Base-by-base conservation (phyloP, 2,797 vertebrate genomes). In the Centroberyx gerrardi region DNA sequence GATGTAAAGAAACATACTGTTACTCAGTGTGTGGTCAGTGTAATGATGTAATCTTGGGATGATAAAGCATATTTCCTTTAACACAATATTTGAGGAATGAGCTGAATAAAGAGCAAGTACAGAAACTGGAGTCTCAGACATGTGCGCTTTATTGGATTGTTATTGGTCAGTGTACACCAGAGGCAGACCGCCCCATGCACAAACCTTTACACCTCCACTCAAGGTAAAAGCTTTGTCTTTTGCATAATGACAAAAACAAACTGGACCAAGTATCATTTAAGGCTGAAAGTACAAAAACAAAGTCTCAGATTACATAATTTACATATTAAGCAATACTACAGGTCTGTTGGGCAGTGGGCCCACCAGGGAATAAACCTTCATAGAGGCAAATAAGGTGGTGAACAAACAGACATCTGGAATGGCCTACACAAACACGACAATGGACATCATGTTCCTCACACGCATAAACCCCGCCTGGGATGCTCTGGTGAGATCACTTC, bases 61-160 rank as follows among this genome's bases (percentile, higher is more conserved):
- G 22, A 22, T 22, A 22, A 22, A 22, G 22, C 22, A 22, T 22
- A 22, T 22, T 22, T 22, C 22, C 22, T 22, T 22, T 22, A 36
- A 36, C 33, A 36, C 33, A 22, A 22, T 22, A 22, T 22, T 36
- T 36, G 4, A 14, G 42, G 14, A 4, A 14, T 14, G 12, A 44
- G 12, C 42, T 44, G 42, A 44, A 44, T 42, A 14, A 76, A 81
- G 22, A 80, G 9, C 28, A 68, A 62, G 28, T 0, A 86, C 13
- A 46, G 53, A 53, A 60, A 76, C 61, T 62, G 12, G 70, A 88
- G 87, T 89, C 94, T 95, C 88, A 96, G 95, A 96, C 95, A 96
- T 97, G 97, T 98, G 97, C 96, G 94, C 95, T 97, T 99, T 98
- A 97, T 98, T 97, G 95, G 89, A 95, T 96, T 95, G 94, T 95